Evolutionary conservation across 2,797 vertebrate species (phyloP).

Genomic region (Distichodus sexfasciatus): DNA sequence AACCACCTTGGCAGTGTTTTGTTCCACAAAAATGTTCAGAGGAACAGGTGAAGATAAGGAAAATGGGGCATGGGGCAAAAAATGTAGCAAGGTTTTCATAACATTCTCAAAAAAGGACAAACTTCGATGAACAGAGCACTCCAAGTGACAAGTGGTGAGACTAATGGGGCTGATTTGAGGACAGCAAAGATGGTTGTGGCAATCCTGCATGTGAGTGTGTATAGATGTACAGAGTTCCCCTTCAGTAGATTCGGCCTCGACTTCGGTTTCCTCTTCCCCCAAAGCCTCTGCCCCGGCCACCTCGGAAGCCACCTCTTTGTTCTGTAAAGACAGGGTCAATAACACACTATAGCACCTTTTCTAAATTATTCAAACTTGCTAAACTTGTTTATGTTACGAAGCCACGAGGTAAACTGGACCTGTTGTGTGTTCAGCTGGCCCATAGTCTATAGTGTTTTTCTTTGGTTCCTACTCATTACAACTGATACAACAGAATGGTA

Average conservation of each 20-base stretch:
- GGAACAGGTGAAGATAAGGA: slow-evolving; percentile 5
- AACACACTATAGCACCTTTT: not conserved
- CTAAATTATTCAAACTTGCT: too few relatives aligned
- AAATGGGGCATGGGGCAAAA: slow-evolving; percentile 11
- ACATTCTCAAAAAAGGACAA: slow-evolving; percentile 4
- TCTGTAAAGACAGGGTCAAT: slow-evolving; percentile 70
- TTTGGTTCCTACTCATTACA: too few relatives aligned
- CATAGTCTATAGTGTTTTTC: too few relatives aligned
- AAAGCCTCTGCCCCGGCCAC: slow-evolving; percentile 88
- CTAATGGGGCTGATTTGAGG: slow-evolving; percentile 44
- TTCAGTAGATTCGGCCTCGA: slow-evolving; percentile 92
- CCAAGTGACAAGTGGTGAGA: slow-evolving; percentile 28
- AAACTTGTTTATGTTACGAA: too few relatives aligned
- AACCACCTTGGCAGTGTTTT: slow-evolving; percentile 68
- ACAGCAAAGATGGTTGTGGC: slow-evolving; percentile 58
- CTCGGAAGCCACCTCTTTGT: slow-evolving; percentile 93
- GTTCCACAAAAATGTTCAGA: slow-evolving; percentile 61
- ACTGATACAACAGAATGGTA: too few relatives aligned
- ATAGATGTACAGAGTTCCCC: slow-evolving; percentile 50
- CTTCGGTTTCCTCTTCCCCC: slow-evolving; percentile 89
- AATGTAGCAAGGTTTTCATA: slow-evolving; percentile 1
- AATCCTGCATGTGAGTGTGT: slow-evolving; percentile 54
- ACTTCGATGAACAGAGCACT: slow-evolving; percentile 27
- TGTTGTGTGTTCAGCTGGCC: too few relatives aligned
- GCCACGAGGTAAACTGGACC: too few relatives aligned